Percentiles rank a stretch among this genome's conserved stretches.
These are phyloP conservation scores for Pelecanus crispus DNA, from an alignment of 2,113 vertebrate species.

Conservation along the genomic window DNA sequence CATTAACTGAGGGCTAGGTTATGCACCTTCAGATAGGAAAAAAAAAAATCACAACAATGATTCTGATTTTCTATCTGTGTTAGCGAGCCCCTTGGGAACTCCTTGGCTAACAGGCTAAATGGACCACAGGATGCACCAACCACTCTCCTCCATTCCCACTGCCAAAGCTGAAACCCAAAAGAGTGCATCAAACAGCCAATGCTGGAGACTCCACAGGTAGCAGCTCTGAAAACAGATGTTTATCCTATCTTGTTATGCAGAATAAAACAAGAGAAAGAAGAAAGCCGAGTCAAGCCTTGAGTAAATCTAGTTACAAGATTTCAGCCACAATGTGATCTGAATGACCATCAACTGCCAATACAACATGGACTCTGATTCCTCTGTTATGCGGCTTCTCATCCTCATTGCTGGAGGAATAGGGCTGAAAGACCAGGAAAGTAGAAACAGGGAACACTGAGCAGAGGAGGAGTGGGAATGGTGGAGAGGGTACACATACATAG, in stretches of 20 bases:
- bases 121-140: not conserved
- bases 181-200: not conserved
- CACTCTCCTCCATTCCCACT: not conserved
- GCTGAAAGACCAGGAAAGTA: not conserved
- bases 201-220: not conserved
- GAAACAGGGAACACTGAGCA: not conserved
- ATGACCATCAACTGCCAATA: not conserved
- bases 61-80: not conserved
- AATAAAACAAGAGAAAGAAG: not conserved
- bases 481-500: rapidly evolving
- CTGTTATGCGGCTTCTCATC: not conserved
- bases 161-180: not conserved
- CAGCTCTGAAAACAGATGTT: not conserved
- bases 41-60: not conserved
- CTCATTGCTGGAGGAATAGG: not conserved
- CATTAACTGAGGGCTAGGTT: not conserved
- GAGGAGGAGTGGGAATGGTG: not conserved
- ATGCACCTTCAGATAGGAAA: not conserved
- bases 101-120: not conserved
- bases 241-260: not conserved
- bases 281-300: not conserved
- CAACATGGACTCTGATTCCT: not conserved
- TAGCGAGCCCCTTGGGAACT: not conserved
- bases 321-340: not conserved
- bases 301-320: not conserved